Conservation (phyloP, 2,888 invertebrate genomes). For the Cosmia pyralina region DNA sequence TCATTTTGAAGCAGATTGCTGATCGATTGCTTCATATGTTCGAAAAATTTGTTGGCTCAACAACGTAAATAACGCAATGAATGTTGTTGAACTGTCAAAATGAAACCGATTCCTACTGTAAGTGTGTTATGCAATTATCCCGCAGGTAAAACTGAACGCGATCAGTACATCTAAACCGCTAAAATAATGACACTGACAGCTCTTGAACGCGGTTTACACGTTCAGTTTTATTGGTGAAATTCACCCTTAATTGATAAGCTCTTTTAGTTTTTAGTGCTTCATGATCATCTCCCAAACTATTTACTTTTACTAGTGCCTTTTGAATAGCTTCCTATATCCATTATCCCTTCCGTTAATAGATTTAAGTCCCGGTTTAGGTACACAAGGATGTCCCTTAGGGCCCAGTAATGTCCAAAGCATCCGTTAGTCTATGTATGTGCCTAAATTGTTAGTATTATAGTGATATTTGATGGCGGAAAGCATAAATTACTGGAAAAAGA, state of each 20-base stretch:
- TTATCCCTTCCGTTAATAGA: conserved; percentile 54
- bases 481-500: neutral
- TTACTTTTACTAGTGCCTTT: conserved; percentile 16
- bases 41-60: too few species aligned
- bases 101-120: too few species aligned
- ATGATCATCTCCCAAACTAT: conserved; percentile 5
- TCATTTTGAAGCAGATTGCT: too few species aligned
- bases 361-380: conserved; percentile 40
- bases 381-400: conserved; percentile 33
- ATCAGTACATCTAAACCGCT: neutral
- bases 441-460: conserved; percentile 41
- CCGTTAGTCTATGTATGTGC: conserved; percentile 24
- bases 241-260: neutral
- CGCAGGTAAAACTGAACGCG: neutral
- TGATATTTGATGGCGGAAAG: neutral
- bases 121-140: too few species aligned
- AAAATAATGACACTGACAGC: neutral
- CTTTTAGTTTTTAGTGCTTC: neutral
- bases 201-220: neutral
- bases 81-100: too few species aligned
- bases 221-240: neutral
- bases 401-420: conserved; percentile 31
- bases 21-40: too few species aligned
- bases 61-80: too few species aligned
- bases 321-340: conserved; percentile 46